Evolutionary conservation across 2,888 invertebrate genomes (phyloP).

Genomic region (Apamea epomidion): DNA sequence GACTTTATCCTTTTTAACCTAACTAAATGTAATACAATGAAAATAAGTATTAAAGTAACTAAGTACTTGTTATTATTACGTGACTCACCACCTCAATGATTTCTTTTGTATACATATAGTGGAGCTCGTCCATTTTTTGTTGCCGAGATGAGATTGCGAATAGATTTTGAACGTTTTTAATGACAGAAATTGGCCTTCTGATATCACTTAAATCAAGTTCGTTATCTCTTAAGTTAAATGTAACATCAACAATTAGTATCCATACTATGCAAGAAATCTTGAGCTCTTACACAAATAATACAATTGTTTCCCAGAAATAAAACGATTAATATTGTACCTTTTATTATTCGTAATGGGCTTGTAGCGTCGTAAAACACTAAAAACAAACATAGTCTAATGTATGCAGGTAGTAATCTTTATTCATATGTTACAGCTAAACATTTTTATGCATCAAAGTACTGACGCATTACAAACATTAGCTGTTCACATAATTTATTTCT

Average conservation of each 20-base stretch:
- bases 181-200: not conserved
- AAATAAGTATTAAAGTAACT: not conserved
- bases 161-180: not conserved
- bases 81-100: not conserved
- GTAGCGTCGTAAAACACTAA: not conserved
- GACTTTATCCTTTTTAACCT: not conserved
- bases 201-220: not conserved
- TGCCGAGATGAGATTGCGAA: not conserved
- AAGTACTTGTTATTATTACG: not conserved
- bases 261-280: not conserved
- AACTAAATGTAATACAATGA: not conserved
- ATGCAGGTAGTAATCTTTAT: slow-evolving; percentile 31
- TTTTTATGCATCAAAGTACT: slow-evolving; percentile 20
- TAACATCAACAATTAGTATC: not conserved
- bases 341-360: not conserved
- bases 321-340: not conserved
- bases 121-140: not conserved
- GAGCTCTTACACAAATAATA: not conserved
- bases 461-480: not conserved
- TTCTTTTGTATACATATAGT: not conserved
- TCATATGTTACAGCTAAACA: slow-evolving; percentile 30
- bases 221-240: not conserved
- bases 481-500: slow-evolving; percentile 38
- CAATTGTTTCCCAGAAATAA: not conserved
- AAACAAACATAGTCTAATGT: slow-evolving; percentile 10